These are phyloP conservation scores for Apotomis betuletana DNA, from an alignment of 2,888 invertebrate genomes.

Conservation along the genomic window DNA sequence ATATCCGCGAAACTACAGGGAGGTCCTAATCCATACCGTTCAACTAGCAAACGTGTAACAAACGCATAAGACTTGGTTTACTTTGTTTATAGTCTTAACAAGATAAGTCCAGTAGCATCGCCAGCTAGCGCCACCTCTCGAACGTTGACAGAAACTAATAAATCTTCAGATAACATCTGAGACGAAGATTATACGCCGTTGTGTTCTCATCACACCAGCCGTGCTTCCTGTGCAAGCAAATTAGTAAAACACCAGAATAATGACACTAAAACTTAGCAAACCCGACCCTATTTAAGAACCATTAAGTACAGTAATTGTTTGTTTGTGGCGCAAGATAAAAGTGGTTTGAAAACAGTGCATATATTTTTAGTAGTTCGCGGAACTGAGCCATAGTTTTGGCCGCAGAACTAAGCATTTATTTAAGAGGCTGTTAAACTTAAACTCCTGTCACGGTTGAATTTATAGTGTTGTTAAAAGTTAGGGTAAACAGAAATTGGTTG, in stretches of 20 bases:
- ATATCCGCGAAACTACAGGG: conserved; percentile 44
- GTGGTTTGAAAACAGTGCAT: conserved; percentile 60
- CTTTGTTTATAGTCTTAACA: conserved; percentile 50
- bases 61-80: conserved; percentile 51
- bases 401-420: conserved; percentile 63
- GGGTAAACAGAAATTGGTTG: conserved; percentile 23
- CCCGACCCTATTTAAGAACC: conserved; percentile 48
- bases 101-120: conserved; percentile 72
- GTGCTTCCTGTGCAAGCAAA: conserved; percentile 81
- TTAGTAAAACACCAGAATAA: conserved; percentile 75
- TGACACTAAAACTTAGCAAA: conserved; percentile 43
- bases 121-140: conserved; percentile 81
- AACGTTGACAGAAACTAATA: conserved; percentile 80
- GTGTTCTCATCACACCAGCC: conserved; percentile 78
- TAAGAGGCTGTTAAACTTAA: conserved; percentile 66
- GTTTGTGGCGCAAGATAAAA: conserved; percentile 45
- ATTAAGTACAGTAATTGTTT: conserved; percentile 56
- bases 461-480: conserved; percentile 46
- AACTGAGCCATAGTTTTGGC: conserved; percentile 68
- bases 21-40: conserved; percentile 46
- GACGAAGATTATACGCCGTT: conserved; percentile 80
- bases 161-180: conserved; percentile 82
- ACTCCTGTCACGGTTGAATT: conserved; percentile 57
- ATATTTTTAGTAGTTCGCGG: conserved; percentile 80
- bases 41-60: conserved; percentile 38